Base-by-base conservation (phyloP, 2,888 invertebrate genomes). In the Luperina nickerlii region DNA sequence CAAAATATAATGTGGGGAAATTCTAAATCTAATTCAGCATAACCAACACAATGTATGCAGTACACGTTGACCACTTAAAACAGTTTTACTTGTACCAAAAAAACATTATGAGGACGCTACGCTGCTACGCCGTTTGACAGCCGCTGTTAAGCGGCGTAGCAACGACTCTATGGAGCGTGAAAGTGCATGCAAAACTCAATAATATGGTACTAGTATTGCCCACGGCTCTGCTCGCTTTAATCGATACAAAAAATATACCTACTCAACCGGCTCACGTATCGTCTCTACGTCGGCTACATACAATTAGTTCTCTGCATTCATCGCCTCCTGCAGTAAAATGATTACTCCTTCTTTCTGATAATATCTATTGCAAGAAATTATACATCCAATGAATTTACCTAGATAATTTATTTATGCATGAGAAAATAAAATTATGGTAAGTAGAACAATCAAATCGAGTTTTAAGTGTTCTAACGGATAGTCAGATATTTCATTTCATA, bases 291-390 rank as follows among this genome's bases (percentile, higher is more conserved):
- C 57, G 32, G 32, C 42, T 62, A 54, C 38, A 63, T 67, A 74
- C 38, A 74, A 77, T 63, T 63, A 66, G 4, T 60, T 70, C 51
- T 83, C 27, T 66, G 48, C 38, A 84, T 60, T 76, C 38, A 74
- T 75, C 51, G 74, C 38, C 73, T 70, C 24, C 60, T 51, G 71
- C 45, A 54, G n/a, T 68, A 42, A 71, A 74, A 57, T 80, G 27
- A 63, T 74, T 51, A 69, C 73, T 4, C 11, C 73, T 75, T 54
- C 75, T 60, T n/a, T 74, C 65, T 67, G 72, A 85, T 84, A 80
- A 72, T 65, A 79, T 73, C 65, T 69, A 74, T 69, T 76, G 48
- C 71, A 83, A 75, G 32, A 87, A 87, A 85, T 87, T 76, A 76
- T 76, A 87, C 57, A 74, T 57, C 38, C 32, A 75, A 57, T 84